These are phyloP conservation scores for Pseudochirops corinnae DNA, from an alignment of 2,797 vertebrate genomes.

Conservation along the genomic window DNA sequence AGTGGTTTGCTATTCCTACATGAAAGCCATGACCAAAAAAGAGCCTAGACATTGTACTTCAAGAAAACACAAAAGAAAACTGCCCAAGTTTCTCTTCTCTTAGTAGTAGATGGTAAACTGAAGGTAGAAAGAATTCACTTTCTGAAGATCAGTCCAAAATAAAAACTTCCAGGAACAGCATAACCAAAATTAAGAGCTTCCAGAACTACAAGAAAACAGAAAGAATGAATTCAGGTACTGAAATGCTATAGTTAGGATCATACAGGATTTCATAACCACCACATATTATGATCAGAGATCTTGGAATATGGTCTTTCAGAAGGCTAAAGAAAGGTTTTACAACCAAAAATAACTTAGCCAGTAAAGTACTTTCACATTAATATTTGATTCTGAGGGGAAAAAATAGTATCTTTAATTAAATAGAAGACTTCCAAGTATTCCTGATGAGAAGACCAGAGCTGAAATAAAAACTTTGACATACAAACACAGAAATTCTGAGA, in stretches of 20 bases:
- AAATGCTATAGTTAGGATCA: neutral
- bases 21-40: neutral
- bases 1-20: too few species aligned
- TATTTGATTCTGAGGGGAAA: neutral
- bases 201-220: neutral
- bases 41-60: neutral
- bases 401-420: neutral
- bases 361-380: neutral
- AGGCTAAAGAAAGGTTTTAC: neutral
- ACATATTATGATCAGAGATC: neutral
- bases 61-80: neutral
- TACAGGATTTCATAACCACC: neutral
- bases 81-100: neutral
- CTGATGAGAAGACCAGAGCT: neutral
- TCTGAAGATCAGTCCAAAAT: too few species aligned
- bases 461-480: neutral
- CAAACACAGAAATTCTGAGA: neutral
- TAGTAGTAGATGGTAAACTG: neutral
- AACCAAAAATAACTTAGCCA: neutral
- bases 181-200: neutral
- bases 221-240: neutral
- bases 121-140: too few species aligned
- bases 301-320: neutral
- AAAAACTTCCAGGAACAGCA: neutral
- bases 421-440: neutral